Percentiles rank a stretch among this genome's conserved stretches.
Evolutionary conservation across 2,888 invertebrate genomes (phyloP).

Genomic region (Dasysyrphus tricinctus): DNA sequence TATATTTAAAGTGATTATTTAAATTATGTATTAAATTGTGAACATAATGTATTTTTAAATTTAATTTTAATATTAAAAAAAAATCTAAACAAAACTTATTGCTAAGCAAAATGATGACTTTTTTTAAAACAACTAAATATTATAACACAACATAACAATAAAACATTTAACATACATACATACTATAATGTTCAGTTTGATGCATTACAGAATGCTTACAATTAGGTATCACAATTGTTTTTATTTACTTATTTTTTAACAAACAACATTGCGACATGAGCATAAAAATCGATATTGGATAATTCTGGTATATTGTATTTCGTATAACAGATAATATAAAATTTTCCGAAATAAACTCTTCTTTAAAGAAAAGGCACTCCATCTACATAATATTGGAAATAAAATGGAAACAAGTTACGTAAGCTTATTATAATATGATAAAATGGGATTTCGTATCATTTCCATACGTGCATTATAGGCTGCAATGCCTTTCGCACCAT

Average conservation of each 20-base stretch:
- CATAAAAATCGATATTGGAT: no score
- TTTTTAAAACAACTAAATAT: slow-evolving; percentile 21
- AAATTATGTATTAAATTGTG: slow-evolving; percentile 74
- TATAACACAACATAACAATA: slow-evolving; percentile 23
- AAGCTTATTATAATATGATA: no score
- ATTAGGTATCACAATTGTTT: slow-evolving; percentile 19
- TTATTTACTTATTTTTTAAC: slow-evolving; percentile 1
- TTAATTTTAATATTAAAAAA: slow-evolving; percentile 53
- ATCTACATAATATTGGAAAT: no score
- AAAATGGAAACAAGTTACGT: no score
- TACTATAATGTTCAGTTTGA: slow-evolving; percentile 37
- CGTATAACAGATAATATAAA: no score
- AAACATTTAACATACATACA: slow-evolving; percentile 7
- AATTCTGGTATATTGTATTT: no score
- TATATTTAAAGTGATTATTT: slow-evolving; percentile 72
- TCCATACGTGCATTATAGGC: no score
- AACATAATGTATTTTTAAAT: slow-evolving; percentile 74
- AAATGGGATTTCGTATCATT: no score
- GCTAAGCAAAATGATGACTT: slow-evolving; percentile 66
- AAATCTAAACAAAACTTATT: slow-evolving; percentile 57
- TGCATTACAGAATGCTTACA: slow-evolving; percentile 35
- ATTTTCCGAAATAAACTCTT: no score
- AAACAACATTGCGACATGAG: not conserved
- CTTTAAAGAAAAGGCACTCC: no score
- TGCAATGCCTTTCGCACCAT: no score